Conservation (phyloP, 1,140 invertebrate genomes). For the Globodera rostochiensis region DNA sequence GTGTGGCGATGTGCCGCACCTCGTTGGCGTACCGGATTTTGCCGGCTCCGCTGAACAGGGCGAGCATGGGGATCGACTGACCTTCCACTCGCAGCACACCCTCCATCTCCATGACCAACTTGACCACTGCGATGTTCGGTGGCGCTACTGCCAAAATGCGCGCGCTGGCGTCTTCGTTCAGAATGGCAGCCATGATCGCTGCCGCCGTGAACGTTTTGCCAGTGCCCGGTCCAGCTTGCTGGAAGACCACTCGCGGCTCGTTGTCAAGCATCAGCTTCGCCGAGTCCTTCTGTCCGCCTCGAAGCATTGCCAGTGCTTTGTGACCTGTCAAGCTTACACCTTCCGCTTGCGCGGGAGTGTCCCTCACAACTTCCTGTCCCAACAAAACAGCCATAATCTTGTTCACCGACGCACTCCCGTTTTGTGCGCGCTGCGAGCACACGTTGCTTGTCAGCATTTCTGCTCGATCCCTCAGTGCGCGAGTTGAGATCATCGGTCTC, state of each 20-base stretch:
- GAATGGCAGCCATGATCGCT: background rate
- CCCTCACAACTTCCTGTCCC: too few species aligned
- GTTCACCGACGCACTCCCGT: too few species aligned
- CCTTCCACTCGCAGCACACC: background rate
- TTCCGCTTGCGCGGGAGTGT: too few species aligned
- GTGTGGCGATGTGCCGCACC: background rate
- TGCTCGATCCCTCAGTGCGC: too few species aligned
- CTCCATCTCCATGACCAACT: slow-evolving; percentile 12
- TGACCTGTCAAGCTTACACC: too few species aligned
- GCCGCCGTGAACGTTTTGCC: background rate
- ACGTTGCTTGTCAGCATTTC: too few species aligned
- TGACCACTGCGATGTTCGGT: slow-evolving; percentile 3
- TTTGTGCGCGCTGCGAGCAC: too few species aligned
- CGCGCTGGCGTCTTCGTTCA: background rate
- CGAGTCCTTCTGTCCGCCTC: background rate
- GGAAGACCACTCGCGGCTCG: background rate
- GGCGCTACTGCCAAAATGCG: background rate
- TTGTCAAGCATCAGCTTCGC: background rate
- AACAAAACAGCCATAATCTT: too few species aligned
- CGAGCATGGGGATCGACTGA: background rate
- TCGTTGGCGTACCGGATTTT: background rate
- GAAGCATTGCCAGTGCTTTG: background rate
- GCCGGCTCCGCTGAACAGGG: background rate
- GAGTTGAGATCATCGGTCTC: too few species aligned
- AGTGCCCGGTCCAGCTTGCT: background rate